These are phyloP conservation scores for Myioborus melanocephalus DNA, from an alignment of 2,797 vertebrate species.

Conservation along the genomic window DNA sequence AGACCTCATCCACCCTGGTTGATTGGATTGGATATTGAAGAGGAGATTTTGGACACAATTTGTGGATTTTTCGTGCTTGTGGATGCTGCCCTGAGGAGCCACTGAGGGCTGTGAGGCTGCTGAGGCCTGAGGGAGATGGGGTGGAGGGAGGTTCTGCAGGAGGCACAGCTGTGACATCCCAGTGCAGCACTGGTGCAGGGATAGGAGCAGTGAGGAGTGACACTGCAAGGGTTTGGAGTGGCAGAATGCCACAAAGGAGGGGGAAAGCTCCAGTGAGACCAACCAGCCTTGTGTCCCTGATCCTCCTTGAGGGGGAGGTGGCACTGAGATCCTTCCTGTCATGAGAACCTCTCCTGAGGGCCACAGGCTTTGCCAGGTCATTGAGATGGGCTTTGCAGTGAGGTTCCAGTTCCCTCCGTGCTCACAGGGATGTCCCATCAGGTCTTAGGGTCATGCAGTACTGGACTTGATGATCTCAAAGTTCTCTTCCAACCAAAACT, in stretches of 20 bases:
- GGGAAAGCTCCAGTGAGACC: not conserved
- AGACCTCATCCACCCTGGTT: rapidly evolving
- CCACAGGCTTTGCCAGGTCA: not conserved
- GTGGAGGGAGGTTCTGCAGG: not conserved
- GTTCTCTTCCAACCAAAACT: not conserved
- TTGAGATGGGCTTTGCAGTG: not conserved
- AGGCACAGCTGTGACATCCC: not conserved
- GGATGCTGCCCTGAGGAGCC: not conserved
- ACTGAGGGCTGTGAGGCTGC: not conserved
- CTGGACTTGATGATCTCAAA: not conserved
- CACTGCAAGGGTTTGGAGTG: not conserved
- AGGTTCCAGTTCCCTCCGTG: not conserved
- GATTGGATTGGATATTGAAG: not conserved
- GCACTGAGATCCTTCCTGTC: not conserved
- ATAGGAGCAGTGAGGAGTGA: rapidly evolving
- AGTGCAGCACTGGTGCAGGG: not conserved
- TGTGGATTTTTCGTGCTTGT: not conserved
- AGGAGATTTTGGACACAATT: not conserved
- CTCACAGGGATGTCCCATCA: not conserved
- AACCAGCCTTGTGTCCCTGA: not conserved
- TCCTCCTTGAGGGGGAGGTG: not conserved
- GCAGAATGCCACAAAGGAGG: not conserved
- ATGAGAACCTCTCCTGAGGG: not conserved
- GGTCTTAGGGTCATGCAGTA: not conserved
- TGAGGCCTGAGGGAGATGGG: not conserved